Evolutionary conservation across 2,113 vertebrate species (phyloP).

Genomic region (Pterophyllum scalare): DNA sequence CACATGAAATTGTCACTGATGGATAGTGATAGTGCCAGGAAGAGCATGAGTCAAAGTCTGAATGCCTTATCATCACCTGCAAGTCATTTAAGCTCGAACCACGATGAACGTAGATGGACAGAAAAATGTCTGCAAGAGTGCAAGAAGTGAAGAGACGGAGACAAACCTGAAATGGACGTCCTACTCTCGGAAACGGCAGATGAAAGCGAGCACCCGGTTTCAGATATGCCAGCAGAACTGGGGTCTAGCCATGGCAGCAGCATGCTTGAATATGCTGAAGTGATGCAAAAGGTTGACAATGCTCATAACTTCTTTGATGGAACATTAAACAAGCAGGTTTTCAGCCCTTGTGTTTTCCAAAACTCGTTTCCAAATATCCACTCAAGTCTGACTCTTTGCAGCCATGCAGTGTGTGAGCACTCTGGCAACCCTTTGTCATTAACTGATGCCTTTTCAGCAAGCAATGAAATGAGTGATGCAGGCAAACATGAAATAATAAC

Average conservation of each 20-base stretch:
- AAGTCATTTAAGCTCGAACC: slow-evolving; percentile 19
- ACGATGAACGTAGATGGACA: background rate
- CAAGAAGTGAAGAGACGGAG: slow-evolving; percentile 22
- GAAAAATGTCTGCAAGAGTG: background rate
- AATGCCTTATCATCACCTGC: slow-evolving; percentile 14
- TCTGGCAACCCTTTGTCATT: background rate
- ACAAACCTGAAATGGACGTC: background rate
- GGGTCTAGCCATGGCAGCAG: background rate
- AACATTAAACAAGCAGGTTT: background rate
- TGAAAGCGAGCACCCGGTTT: background rate
- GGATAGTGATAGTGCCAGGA: background rate
- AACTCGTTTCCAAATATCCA: background rate
- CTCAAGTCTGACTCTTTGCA: background rate
- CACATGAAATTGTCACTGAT: slow-evolving; percentile 59
- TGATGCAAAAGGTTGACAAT: background rate
- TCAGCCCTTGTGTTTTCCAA: background rate
- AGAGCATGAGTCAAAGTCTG: slow-evolving; percentile 35
- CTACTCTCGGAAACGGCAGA: background rate
- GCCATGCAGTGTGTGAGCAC: background rate
- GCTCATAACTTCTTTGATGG: background rate
- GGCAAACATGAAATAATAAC: background rate
- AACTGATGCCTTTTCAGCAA: slow-evolving; percentile 7
- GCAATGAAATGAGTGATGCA: background rate
- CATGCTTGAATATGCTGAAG: background rate
- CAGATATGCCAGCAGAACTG: background rate